Evolutionary conservation across 2,797 vertebrate genomes (phyloP).

Genomic region (Oreochromis grahami): DNA sequence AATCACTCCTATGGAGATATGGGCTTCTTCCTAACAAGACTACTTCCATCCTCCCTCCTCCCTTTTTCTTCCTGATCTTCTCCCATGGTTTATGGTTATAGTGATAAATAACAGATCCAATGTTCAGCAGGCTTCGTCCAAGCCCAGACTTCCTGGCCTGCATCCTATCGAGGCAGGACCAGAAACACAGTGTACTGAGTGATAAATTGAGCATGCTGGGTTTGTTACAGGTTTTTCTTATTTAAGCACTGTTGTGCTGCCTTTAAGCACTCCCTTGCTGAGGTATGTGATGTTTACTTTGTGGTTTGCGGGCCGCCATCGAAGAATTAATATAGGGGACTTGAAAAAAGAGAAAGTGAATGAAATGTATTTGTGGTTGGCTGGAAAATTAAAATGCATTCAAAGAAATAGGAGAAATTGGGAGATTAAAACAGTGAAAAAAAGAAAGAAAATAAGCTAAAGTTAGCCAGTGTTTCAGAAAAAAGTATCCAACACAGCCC

Average conservation of each 20-base stretch:
- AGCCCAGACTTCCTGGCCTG: constrained; percentile 48
- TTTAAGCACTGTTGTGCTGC: constrained; percentile 1
- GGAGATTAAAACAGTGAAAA: not conserved
- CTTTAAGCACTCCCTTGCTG: constrained; percentile 5
- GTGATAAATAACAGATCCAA: constrained; percentile 61
- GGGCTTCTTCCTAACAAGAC: constrained; percentile 39
- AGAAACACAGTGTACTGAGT: constrained; percentile 36
- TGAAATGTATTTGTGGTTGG: not conserved
- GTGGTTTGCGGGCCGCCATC: not conserved
- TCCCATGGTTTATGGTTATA: constrained; percentile 45
- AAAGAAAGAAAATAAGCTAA: not conserved
- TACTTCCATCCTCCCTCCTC: constrained; percentile 7
- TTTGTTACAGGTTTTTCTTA: constrained; percentile 52
- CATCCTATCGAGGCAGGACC: constrained; percentile 40
- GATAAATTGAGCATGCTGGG: constrained; percentile 51
- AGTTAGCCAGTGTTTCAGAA: not conserved
- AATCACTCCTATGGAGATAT: constrained; percentile 58
- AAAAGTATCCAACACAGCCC: not conserved
- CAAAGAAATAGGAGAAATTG: not conserved
- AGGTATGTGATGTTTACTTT: not conserved
- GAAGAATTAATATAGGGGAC: not conserved
- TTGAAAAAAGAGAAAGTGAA: not conserved
- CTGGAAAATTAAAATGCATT: not conserved
- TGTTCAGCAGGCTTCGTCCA: constrained; percentile 10
- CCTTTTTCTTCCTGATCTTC: constrained; percentile 14